Conservation (phyloP, 2,888 invertebrate genomes). For the Zaprionus lineosus region DNA sequence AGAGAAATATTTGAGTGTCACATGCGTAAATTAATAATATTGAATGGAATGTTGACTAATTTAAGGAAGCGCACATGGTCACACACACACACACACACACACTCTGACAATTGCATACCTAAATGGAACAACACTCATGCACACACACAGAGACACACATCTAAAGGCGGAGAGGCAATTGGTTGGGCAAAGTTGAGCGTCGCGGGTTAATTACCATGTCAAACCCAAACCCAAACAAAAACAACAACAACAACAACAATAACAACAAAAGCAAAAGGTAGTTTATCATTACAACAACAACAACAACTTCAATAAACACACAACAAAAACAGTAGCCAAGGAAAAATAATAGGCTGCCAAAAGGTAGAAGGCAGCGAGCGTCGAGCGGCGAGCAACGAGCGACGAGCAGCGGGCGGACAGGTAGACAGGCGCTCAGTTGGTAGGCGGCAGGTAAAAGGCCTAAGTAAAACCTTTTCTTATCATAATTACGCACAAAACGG, state of each 20-base stretch:
- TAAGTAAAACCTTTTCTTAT: slow-evolving; percentile 78
- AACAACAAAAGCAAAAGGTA: slow-evolving; percentile 49
- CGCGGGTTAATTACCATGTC: slow-evolving; percentile 77
- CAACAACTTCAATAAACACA: slow-evolving; percentile 29
- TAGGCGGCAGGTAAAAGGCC: slow-evolving; percentile 36
- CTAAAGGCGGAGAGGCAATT: slow-evolving; percentile 45
- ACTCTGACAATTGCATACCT: neutral
- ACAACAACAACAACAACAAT: slow-evolving; percentile 36
- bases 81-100: slow-evolving; percentile 14
- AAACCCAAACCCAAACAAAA: slow-evolving; percentile 76
- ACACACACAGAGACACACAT: slow-evolving; percentile 5
- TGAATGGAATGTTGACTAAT: slow-evolving; percentile 73
- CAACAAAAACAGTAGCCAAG: slow-evolving; percentile 56
- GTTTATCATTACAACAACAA: slow-evolving; percentile 73
- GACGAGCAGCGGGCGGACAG: slow-evolving; percentile 2
- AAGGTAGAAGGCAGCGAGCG: slow-evolving; percentile 45
- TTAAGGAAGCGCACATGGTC: slow-evolving; percentile 69
- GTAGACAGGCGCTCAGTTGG: slow-evolving; percentile 10
- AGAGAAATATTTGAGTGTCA: slow-evolving; percentile 61
- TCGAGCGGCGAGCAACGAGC: neutral
- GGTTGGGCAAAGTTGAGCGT: slow-evolving; percentile 77
- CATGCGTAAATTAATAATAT: slow-evolving; percentile 66
- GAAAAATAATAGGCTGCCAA: slow-evolving; percentile 73
- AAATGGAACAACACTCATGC: slow-evolving; percentile 17
- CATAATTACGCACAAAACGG: slow-evolving; percentile 78